Conservation (phyloP, 2,888 invertebrate species). For the Synergus japonicus region DNA sequence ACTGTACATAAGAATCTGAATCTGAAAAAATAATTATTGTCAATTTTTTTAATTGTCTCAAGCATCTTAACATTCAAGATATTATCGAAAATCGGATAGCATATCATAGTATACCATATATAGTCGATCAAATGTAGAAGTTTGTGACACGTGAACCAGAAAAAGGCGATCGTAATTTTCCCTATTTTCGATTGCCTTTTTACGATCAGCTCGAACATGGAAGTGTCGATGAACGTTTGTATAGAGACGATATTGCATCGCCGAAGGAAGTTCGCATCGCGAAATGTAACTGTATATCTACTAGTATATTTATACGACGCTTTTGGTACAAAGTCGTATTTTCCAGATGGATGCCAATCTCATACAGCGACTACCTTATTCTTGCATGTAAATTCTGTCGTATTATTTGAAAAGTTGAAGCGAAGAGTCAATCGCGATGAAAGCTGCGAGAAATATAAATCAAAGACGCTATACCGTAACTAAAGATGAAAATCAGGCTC, state of each 20-base stretch:
- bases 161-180: not conserved
- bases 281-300: not conserved
- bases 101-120: too few species aligned
- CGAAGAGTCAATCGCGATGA: not conserved
- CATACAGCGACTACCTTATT: not conserved
- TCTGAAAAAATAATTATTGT: too few species aligned
- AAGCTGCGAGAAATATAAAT: not conserved
- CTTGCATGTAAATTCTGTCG: not conserved
- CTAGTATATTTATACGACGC: not conserved
- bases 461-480: not conserved
- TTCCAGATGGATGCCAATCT: not conserved
- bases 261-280: not conserved
- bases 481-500: too few species aligned
- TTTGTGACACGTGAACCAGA: not conserved
- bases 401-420: not conserved
- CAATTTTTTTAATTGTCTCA: too few species aligned
- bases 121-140: not conserved
- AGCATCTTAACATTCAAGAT: too few species aligned
- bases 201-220: constrained; percentile 1
- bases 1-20: too few species aligned
- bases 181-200: constrained; percentile 14
- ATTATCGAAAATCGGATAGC: not conserved
- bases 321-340: not conserved
- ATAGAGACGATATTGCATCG: not conserved
- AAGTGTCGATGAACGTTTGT: not conserved